Evolutionary conservation across 2,888 invertebrate species (phyloP).

Genomic region (Ectobius pallidus): DNA sequence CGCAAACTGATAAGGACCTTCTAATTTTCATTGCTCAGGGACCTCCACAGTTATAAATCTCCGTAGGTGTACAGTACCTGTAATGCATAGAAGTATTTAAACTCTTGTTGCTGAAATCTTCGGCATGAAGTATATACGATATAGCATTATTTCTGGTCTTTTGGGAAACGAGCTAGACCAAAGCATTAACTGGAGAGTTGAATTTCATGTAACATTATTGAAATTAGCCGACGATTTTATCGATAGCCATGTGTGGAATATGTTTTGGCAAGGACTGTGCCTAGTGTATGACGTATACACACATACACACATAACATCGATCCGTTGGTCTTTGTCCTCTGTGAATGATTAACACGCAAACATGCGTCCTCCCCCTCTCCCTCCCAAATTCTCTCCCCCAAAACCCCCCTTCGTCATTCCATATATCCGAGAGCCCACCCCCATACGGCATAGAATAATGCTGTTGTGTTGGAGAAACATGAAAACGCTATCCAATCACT

Average conservation of each 20-base stretch:
- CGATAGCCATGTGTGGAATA: neutral
- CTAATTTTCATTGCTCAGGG: too few species aligned
- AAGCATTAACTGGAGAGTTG: too few species aligned
- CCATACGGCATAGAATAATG: conserved; percentile 2
- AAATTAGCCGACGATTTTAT: too few species aligned
- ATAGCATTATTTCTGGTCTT: too few species aligned
- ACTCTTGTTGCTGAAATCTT: too few species aligned
- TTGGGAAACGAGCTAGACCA: too few species aligned
- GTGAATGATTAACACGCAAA: conserved; percentile 33
- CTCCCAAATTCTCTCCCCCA: neutral
- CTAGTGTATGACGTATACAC: neutral
- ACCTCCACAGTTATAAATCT: too few species aligned
- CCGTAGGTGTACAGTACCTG: too few species aligned
- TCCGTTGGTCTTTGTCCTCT: conserved; percentile 27
- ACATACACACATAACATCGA: conserved; percentile 14
- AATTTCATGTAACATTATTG: too few species aligned
- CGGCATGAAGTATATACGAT: too few species aligned
- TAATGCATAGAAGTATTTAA: too few species aligned
- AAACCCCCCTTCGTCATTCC: neutral
- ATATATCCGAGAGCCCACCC: neutral
- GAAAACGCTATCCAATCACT: conserved; percentile 17
- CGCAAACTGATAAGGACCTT: too few species aligned
- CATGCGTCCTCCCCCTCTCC: neutral
- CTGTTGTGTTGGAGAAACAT: conserved; percentile 13
- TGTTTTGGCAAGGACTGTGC: neutral